Conservation (phyloP, 2,113 vertebrate species). For the Halcyon malimbica region DNA sequence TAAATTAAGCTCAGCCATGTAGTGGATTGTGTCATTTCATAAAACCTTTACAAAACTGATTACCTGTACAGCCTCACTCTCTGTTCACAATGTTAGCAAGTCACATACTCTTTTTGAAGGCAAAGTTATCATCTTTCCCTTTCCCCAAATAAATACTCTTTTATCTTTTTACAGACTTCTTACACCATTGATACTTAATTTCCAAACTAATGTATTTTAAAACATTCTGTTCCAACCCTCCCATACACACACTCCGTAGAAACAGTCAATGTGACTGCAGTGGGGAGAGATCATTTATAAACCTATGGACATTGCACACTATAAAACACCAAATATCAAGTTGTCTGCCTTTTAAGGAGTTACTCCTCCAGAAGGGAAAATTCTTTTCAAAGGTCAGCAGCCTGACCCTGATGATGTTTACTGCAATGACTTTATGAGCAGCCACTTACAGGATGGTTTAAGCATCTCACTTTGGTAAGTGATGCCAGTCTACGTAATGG, state of each 20-base stretch:
- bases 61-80: not conserved
- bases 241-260: too few relatives aligned
- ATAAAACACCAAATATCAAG: not conserved
- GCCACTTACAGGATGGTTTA: not conserved
- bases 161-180: not conserved
- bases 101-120: not conserved
- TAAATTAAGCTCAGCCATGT: not conserved
- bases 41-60: slow-evolving; percentile 2
- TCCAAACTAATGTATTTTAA: not conserved
- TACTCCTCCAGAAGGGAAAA: not conserved
- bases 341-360: not conserved
- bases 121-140: not conserved
- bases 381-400: not conserved
- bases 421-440: not conserved
- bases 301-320: not conserved
- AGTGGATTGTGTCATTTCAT: not conserved
- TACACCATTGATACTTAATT: not conserved
- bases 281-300: not conserved
- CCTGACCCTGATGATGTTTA: not conserved
- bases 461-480: not conserved
- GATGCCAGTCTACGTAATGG: not conserved
- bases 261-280: not conserved
- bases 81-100: not conserved
- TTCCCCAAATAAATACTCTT: not conserved
- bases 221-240: not conserved